Conservation (phyloP, 2,888 invertebrate species). For the Endotricha flammealis region DNA sequence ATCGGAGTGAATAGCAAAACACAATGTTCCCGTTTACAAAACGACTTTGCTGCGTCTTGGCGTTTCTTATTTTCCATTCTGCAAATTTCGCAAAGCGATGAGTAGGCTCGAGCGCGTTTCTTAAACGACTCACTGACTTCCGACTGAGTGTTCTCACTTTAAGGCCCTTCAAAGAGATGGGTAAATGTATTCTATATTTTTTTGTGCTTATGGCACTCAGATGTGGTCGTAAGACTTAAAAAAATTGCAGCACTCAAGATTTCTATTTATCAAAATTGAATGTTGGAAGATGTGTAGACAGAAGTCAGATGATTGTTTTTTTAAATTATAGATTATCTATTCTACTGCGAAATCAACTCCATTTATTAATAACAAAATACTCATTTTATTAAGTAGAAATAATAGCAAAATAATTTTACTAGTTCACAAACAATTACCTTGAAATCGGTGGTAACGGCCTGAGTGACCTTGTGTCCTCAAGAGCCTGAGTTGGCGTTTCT, state of each 20-base stretch:
- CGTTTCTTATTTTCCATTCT: slow-evolving; percentile 7
- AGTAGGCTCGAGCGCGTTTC: slow-evolving; percentile 7
- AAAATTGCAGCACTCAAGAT: too few species aligned
- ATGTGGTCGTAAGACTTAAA: too few species aligned
- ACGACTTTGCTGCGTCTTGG: not conserved
- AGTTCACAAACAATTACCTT: not conserved
- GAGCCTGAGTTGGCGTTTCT: not conserved
- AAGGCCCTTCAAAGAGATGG: slow-evolving; percentile 2
- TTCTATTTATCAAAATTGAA: too few species aligned
- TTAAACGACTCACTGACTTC: slow-evolving; percentile 8
- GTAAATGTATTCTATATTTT: slow-evolving; percentile 7
- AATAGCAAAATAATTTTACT: too few species aligned
- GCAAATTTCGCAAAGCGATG: slow-evolving; percentile 6
- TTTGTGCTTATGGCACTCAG: not conserved
- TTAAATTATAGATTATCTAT: too few species aligned
- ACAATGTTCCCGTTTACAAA: not conserved
- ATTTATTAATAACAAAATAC: too few species aligned
- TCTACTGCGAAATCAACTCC: too few species aligned
- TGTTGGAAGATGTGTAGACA: too few species aligned
- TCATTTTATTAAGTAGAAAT: too few species aligned
- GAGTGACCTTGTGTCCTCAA: not conserved
- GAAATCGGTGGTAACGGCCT: not conserved
- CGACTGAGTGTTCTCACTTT: not conserved
- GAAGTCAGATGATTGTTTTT: too few species aligned
- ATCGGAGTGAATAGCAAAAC: not conserved